phyloP scores from a whole-genome alignment of 2,797 vertebrate species.

The Gambusia yucatana region DNA sequence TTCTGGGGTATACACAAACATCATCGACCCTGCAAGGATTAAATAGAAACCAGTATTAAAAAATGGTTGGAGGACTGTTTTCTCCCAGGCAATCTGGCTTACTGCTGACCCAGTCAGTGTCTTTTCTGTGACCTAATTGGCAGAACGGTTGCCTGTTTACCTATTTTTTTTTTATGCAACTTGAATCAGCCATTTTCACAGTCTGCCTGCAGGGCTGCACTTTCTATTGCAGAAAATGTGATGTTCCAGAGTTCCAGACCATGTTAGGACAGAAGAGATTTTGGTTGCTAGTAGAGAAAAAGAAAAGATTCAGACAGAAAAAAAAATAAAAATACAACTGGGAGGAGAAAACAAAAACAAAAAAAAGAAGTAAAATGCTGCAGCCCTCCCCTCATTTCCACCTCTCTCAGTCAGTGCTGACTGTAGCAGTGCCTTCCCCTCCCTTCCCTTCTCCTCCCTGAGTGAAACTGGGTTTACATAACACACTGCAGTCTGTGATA shows the following conservation, averaged over 20 bases:
- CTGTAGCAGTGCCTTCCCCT: conserved; percentile 43
- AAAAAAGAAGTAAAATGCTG: conserved; percentile 57
- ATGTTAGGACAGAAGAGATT: conserved; percentile 9
- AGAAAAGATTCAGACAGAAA: conserved; percentile 19
- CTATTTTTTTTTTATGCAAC: conserved; percentile 14
- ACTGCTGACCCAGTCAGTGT: conserved; percentile 1
- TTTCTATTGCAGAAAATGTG: conserved; percentile 18
- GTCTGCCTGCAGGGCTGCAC: conserved; percentile 3
- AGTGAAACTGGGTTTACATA: conserved; percentile 72
- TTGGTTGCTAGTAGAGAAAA: conserved; percentile 5
- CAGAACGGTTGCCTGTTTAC: conserved; percentile 15
- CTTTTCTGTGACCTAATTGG: conserved; percentile 9
- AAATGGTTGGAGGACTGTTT: conserved; percentile 10
- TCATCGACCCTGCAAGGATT: not conserved
- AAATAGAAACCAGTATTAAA: not conserved
- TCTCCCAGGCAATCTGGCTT: conserved; percentile 20
- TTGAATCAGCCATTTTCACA: not conserved
- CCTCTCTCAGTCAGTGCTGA: conserved; percentile 48
- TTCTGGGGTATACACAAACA: not conserved
- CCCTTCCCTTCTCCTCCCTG: conserved; percentile 36
- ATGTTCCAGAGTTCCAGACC: conserved; percentile 16
- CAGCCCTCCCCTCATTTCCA: conserved; percentile 64
- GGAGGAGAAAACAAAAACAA: conserved; percentile 6
- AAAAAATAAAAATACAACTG: conserved; percentile 10
- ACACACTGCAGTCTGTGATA: conserved; percentile 77